Evolutionary conservation across 2,113 vertebrate species (phyloP), one percentile per base, ranked within the genome.

Genomic region (Microcebus ravelobensis): DNA sequence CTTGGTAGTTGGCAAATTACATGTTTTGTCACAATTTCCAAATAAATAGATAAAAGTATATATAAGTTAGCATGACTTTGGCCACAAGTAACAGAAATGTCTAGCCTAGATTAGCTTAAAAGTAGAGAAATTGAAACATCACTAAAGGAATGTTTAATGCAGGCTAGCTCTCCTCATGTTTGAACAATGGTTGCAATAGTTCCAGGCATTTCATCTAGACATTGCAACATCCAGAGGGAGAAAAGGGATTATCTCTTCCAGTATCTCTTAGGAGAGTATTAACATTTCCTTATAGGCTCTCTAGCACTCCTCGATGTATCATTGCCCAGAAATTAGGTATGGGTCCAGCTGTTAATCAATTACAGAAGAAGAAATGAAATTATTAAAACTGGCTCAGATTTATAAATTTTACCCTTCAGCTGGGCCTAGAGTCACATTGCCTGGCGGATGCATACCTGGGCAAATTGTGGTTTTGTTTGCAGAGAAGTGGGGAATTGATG

Each of bases 1-100:
- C 15, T 57, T 36, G 77, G 39, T 18, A 94, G 42, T 73, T 97
- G 61, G 42, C 48, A 55, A 95, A 65, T 86, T 95, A 97, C n/a
- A 85, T 93, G 84, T 76, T 88, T 88, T 8, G 57, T 10, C 8
- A 84, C 12, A 94, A 57, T 68, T 86, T 65, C 29, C 90, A 84
- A 90, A 79, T 36, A 92, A 82, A 50, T 21, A 90, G 15, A 81
- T 71, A 42, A 48, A 55, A 36, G 0, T 92, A 31, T 59, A 21
- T 90, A 52, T n/a, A 67, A 67, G 25, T 55, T 52, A 52, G 1
- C 18, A 0, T 71, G 13, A 74, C n/a, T 52, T 48, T 50, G 31
- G 25, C 29, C 29, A 76, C 13, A 92, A 70, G 15, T 36, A 74
- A 84, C 39, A 83, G 77, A 84, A 77, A 65, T 81, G 45, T 80